Evolutionary conservation across 2,888 invertebrate genomes (phyloP).

Genomic region (Morpho helenor): DNA sequence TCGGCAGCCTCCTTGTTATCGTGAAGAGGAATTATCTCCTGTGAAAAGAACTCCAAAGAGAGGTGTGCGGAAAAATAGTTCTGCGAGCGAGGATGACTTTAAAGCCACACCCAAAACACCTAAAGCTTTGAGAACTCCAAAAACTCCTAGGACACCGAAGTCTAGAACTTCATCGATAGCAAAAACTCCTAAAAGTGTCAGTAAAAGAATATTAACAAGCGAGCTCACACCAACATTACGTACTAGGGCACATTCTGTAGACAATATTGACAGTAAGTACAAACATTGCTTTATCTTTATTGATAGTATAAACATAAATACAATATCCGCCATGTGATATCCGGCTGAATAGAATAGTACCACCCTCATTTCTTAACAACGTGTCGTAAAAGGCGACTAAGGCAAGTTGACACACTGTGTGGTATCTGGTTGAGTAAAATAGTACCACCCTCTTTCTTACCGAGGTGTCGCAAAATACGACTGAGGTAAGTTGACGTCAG

Average conservation of each 20-base stretch:
- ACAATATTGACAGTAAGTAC: slow-evolving; percentile 56
- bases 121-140: slow-evolving; percentile 45
- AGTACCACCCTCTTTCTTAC: no score
- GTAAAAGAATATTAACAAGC: slow-evolving; percentile 51
- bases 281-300: no score
- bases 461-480: no score
- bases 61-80: slow-evolving; percentile 32
- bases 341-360: no score
- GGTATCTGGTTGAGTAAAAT: no score
- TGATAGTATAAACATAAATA: no score
- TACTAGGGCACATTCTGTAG: slow-evolving; percentile 55
- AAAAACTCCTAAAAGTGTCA: slow-evolving; percentile 47
- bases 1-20: slow-evolving; percentile 44
- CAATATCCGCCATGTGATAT: no score
- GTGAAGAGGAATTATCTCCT: slow-evolving; percentile 53
- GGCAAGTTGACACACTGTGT: no score
- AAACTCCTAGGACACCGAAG: slow-evolving; percentile 33
- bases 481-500: no score
- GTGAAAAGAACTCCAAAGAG: slow-evolving; percentile 51
- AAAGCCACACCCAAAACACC: slow-evolving; percentile 37
- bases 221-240: slow-evolving; percentile 61
- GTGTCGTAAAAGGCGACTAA: no score
- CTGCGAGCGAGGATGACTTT: slow-evolving; percentile 59
- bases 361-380: no score
- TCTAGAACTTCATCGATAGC: slow-evolving; percentile 47